Evolutionary conservation across 2,113 vertebrate species (phyloP).

Genomic region (Coptodon rendalli): DNA sequence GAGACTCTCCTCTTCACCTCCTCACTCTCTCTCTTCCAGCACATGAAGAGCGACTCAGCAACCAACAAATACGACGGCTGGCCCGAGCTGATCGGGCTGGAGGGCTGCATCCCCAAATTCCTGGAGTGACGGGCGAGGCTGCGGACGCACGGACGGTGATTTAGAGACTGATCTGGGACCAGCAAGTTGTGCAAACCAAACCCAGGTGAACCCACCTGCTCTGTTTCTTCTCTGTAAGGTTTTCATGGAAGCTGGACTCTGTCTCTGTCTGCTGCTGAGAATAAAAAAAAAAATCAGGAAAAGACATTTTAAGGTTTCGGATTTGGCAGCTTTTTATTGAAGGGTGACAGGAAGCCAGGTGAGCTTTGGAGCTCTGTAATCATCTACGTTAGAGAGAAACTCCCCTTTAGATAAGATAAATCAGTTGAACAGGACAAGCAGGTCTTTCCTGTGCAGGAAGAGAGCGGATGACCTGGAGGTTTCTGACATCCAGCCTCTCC

Average conservation of each 20-base stretch:
- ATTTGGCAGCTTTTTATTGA: neutral
- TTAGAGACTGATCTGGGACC: neutral
- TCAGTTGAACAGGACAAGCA: neutral
- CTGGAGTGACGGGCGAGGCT: conserved; percentile 47
- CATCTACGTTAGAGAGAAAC: neutral
- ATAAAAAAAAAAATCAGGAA: neutral
- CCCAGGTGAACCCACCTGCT: neutral
- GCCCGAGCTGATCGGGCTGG: conserved; percentile 87
- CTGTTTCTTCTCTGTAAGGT: neutral
- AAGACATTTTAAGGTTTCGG: neutral
- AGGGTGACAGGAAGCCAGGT: rapidly evolving
- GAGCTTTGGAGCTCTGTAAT: neutral
- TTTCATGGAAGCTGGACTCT: neutral
- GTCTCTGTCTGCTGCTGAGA: neutral
- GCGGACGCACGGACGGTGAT: too few relatives aligned
- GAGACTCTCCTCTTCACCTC: rapidly evolving
- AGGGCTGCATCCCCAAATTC: conserved; percentile 85
- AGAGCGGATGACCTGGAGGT: rapidly evolving
- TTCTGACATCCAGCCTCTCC: neutral
- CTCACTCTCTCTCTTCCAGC: conserved; percentile 54
- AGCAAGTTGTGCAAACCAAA: neutral
- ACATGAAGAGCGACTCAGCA: conserved; percentile 78
- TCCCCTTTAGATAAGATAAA: neutral
- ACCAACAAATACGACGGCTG: conserved; percentile 86
- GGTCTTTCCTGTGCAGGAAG: neutral